phyloP scores from a whole-genome alignment of 1,140 invertebrate genomes.

The Zaprionus africanus region DNA sequence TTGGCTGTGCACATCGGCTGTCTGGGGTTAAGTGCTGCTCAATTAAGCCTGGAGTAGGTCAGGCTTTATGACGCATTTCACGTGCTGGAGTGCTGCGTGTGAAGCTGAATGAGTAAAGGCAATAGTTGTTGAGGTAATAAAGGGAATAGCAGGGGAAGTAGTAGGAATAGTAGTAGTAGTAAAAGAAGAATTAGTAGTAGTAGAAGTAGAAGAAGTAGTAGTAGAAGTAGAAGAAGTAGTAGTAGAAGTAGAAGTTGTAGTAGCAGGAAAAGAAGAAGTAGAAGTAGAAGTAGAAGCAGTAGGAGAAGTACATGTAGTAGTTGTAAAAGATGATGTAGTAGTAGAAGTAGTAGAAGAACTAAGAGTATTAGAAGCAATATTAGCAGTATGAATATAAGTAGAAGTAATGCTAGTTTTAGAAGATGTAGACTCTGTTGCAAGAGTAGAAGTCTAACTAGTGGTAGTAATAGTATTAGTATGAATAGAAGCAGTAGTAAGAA shows the following conservation, averaged over 20 bases:
- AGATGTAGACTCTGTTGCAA: no score
- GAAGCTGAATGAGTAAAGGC: neutral
- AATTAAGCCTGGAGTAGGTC: neutral
- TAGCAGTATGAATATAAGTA: no score
- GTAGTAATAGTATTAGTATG: no score
- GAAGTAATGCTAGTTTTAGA: no score
- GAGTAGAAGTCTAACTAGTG: no score
- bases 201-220: neutral
- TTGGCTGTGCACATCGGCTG: neutral
- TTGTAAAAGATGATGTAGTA: no score
- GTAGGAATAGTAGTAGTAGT: neutral
- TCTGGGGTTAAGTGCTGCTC: constrained; percentile 3
- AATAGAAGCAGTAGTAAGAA: no score
- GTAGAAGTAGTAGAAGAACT: no score
- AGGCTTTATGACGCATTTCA: neutral
- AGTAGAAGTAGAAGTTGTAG: neutral
- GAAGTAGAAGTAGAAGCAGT: neutral
- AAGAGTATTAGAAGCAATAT: no score
- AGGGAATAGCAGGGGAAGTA: neutral
- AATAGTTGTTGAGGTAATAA: neutral
- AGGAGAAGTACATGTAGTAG: neutral
- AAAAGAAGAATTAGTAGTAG: neutral
- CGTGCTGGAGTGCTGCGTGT: neutral
- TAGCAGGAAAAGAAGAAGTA: neutral
- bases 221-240: neutral